Percentiles rank a stretch among this genome's conserved stretches.
Conservation (phyloP, 2,888 invertebrate species). For the Monopis laevigella region DNA sequence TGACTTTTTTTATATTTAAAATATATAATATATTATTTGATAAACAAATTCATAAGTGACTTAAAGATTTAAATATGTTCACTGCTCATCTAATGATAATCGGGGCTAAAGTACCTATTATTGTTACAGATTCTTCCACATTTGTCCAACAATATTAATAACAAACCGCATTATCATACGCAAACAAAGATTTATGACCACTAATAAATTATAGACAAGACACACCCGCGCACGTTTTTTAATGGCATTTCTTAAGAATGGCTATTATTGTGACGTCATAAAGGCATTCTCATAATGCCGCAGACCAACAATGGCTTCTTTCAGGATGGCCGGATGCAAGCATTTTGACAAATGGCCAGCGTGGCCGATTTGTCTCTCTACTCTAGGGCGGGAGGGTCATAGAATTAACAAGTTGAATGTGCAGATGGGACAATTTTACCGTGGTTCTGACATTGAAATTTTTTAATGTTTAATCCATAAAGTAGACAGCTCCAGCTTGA, state of each 20-base stretch:
- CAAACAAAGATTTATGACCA: no score
- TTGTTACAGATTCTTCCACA: no score
- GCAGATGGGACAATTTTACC: not conserved
- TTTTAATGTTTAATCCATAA: no score
- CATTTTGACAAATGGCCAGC: slow-evolving; percentile 66
- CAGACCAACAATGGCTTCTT: slow-evolving; percentile 46
- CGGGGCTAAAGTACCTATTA: no score
- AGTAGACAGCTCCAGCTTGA: no score
- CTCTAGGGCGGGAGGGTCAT: slow-evolving; percentile 41
- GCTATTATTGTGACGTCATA: slow-evolving; percentile 11
- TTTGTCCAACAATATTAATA: no score
- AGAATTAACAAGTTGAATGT: slow-evolving; percentile 28
- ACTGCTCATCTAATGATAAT: no score
- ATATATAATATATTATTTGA: no score
- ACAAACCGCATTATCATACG: not conserved
- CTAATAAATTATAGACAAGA: slow-evolving; percentile 2
- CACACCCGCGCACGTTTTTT: slow-evolving; percentile 10
- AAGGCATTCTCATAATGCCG: slow-evolving; percentile 8
- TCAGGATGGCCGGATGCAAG: slow-evolving; percentile 57
- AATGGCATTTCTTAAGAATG: slow-evolving; percentile 12
- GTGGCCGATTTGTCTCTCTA: slow-evolving; percentile 58
- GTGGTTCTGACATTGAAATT: not conserved
- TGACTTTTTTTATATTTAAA: no score
- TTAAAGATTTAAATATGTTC: no score
- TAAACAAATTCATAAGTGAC: no score